Evolutionary conservation across 2,113 vertebrate species (phyloP), one percentile per base, ranked within the genome.

Genomic region (Isichthys henryi): DNA sequence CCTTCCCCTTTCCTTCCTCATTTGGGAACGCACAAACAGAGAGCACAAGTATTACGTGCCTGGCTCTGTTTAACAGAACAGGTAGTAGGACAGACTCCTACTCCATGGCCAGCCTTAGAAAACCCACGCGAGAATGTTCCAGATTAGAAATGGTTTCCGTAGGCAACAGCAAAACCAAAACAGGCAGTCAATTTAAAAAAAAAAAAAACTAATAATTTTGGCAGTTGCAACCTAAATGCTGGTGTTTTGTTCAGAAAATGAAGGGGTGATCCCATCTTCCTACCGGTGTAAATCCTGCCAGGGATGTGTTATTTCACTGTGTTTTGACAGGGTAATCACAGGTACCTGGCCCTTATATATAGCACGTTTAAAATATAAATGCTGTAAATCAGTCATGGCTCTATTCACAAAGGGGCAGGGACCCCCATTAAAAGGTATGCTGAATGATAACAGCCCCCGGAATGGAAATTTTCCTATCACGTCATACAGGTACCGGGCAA

Each of bases 351-450:
- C 50, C 46, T 83, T 52, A 13, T 87, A 70, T 43, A 52, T 39
- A 46, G 62, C 39, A 84, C 21, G 43, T 87, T 49, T 87, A 86
- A 74, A 19, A 46, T 23, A 45, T 74, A 87, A 87, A 45, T 39
- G 70, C 62, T 39, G 74, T 90, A 77, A 87, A 49, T 87, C 89
- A 87, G 49, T 89, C 88, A 89, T 35, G 39, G 43, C 77, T 83
- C 50, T 50, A 58, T 48, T 27, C 50, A 66, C 27, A 50, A 84
- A 23, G 52, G 77, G 66, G n/a, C 74, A 80, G 80, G 31, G 50
- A 50, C 88, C 27, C 80, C 50, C 82, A 85, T 85, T 89, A 88
- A 88, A 23, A 39, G 74, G 27, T 80, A 45, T 66, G 87, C 87
- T 88, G 50, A 58, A 46, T 23, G 35, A 45, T 66, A 49, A 52